Conservation (phyloP, 2,888 invertebrate species). For the Ornithoptera alexandrae region DNA sequence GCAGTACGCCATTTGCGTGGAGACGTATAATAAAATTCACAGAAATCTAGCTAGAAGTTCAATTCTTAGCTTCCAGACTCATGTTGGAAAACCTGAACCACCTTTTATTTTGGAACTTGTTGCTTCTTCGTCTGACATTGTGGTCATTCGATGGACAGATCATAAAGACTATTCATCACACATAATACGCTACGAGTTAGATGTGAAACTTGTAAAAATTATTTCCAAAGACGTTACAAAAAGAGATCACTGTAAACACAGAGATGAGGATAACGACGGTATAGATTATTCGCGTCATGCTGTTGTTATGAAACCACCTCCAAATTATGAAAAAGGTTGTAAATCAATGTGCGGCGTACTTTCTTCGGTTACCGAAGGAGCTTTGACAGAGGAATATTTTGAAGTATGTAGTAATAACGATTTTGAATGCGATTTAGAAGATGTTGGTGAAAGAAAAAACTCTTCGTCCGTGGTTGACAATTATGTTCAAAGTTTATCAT, state of each 20-base stretch:
- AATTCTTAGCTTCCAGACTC: conserved; percentile 60
- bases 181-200: conserved; percentile 60
- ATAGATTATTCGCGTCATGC: conserved; percentile 56
- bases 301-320: conserved; percentile 60
- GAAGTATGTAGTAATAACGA: conserved; percentile 55
- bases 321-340: conserved; percentile 57
- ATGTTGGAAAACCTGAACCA: conserved; percentile 62
- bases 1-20: conserved; percentile 63
- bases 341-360: conserved; percentile 63
- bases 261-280: conserved; percentile 43
- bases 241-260: conserved; percentile 54
- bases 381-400: conserved; percentile 59
- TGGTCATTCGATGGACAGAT: conserved; percentile 63
- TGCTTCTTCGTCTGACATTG: conserved; percentile 49
- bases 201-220: conserved; percentile 58
- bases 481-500: conserved; percentile 49
- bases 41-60: conserved; percentile 53
- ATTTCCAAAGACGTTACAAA: conserved; percentile 41
- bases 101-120: conserved; percentile 64
- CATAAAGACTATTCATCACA: conserved; percentile 57
- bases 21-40: conserved; percentile 52
- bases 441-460: conserved; percentile 44
- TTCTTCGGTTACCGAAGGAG: conserved; percentile 52
- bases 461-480: conserved; percentile 40
- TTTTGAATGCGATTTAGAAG: conserved; percentile 48